These are phyloP conservation scores for Daboia siamensis DNA, from an alignment of 2,113 vertebrate species.

Conservation along the genomic window DNA sequence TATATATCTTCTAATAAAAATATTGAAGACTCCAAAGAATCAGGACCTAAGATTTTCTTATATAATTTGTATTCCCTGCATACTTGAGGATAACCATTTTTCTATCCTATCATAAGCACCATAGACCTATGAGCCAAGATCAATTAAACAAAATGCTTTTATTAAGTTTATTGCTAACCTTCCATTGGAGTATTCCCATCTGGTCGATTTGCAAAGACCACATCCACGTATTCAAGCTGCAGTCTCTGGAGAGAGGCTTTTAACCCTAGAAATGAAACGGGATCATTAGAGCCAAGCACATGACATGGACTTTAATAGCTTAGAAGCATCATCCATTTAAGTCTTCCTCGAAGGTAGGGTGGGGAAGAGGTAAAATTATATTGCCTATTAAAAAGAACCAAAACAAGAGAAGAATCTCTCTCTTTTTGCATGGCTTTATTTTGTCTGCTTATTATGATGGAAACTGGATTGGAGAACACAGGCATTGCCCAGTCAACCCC, in stretches of 20 bases:
- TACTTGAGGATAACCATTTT: background rate
- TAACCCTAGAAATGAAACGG: conserved; percentile 73
- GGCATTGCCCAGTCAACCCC: fast-evolving
- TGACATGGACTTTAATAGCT: fast-evolving
- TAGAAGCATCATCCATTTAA: fast-evolving
- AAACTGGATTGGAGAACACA: background rate
- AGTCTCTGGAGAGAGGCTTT: conserved; percentile 94
- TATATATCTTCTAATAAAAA: background rate
- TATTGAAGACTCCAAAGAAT: fast-evolving
- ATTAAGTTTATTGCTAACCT: conserved; percentile 75
- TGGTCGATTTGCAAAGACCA: conserved; percentile 95
- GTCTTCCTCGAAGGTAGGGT: background rate
- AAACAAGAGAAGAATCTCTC: background rate
- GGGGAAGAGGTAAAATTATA: fast-evolving
- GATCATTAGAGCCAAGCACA: background rate
- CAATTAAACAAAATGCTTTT: background rate
- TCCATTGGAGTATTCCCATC: conserved; percentile 98
- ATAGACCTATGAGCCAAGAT: conserved; percentile 2
- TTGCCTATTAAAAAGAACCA: background rate
- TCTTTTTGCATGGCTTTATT: fast-evolving
- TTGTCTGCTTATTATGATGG: background rate
- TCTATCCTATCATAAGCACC: background rate
- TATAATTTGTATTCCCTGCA: background rate
- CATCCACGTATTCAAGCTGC: conserved; percentile 96
- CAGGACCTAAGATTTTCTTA: background rate